These are phyloP conservation scores for Leptoteleia sp. DNA, from an alignment of 1,140 invertebrate genomes.

Conservation along the genomic window DNA sequence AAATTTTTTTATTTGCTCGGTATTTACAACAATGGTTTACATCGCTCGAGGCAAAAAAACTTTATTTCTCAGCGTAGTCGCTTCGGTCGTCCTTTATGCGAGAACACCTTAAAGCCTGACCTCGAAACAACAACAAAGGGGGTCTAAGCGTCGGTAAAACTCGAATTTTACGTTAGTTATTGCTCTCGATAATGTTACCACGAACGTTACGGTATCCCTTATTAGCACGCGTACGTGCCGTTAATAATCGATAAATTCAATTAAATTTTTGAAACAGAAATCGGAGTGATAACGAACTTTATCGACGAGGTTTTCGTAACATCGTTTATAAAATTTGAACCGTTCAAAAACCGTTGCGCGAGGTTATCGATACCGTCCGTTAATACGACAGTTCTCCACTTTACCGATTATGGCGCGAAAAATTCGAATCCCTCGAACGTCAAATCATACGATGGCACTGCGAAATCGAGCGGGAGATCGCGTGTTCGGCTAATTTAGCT, in stretches of 20 bases:
- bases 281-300: slow-evolving; percentile 34
- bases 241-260: slow-evolving; percentile 8
- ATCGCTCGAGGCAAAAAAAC: slow-evolving; percentile 3
- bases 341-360: slow-evolving; percentile 25
- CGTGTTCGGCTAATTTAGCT: slow-evolving; percentile 40
- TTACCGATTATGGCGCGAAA: slow-evolving; percentile 27
- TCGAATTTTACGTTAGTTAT: slow-evolving; percentile 30
- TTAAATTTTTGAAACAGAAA: neutral
- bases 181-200: slow-evolving; percentile 20
- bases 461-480: slow-evolving; percentile 56
- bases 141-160: neutral
- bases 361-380: slow-evolving; percentile 15
- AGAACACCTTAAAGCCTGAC: slow-evolving; percentile 15
- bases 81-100: neutral
- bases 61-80: no score
- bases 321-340: slow-evolving; percentile 45
- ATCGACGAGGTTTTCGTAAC: slow-evolving; percentile 35
- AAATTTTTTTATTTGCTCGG: no score
- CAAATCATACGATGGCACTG: slow-evolving; percentile 26
- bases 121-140: neutral
- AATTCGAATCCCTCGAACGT: slow-evolving; percentile 32
- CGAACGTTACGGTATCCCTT: no score
- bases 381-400: slow-evolving; percentile 15
- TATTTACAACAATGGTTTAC: slow-evolving; percentile 46
- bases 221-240: no score